Evolutionary conservation across 2,797 vertebrate species (phyloP).

Genomic region (Eremophila alpestris): DNA sequence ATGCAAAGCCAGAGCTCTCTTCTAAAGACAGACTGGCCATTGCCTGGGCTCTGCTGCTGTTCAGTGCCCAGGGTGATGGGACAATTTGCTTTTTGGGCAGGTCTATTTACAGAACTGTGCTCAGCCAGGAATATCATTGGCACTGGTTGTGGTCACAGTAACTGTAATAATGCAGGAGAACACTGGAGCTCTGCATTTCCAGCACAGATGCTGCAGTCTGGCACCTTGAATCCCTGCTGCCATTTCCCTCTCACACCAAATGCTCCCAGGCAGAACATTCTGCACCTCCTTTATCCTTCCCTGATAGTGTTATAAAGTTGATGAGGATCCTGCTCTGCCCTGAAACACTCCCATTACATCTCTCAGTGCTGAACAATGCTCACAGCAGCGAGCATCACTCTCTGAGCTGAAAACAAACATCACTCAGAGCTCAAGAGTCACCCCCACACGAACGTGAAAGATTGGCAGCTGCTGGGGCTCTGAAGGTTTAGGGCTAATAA

Average conservation of each 20-base stretch:
- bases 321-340: background rate
- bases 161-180: background rate
- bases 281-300: background rate
- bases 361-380: background rate
- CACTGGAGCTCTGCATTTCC: background rate
- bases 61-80: background rate
- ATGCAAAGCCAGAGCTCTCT: background rate
- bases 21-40: background rate
- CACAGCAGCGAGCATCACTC: background rate
- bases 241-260: background rate
- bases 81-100: background rate
- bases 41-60: background rate
- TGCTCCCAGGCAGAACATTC: background rate
- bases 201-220: conserved; percentile 31
- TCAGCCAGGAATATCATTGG: background rate
- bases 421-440: background rate
- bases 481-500: background rate
- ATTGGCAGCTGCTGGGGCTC: background rate
- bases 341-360: background rate
- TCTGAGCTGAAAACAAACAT: background rate
- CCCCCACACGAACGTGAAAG: background rate
- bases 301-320: background rate
- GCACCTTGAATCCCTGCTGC: background rate
- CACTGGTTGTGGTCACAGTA: background rate
- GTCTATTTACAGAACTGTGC: background rate